These are phyloP conservation scores for Magallana ariakensis DNA, from an alignment of 1,140 invertebrate species.

Conservation along the genomic window DNA sequence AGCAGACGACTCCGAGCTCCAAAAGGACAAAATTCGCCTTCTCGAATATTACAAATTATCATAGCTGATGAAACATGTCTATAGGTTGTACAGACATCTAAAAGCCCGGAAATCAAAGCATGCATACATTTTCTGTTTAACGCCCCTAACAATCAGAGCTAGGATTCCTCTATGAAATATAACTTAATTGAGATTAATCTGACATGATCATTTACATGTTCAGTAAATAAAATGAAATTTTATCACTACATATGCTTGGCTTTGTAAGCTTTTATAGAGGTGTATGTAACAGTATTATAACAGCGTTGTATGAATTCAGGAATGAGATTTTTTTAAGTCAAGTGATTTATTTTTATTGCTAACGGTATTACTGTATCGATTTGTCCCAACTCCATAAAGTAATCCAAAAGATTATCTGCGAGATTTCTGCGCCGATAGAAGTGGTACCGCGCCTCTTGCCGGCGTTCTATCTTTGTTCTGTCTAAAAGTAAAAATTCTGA, in stretches of 20 bases:
- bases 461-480: neutral
- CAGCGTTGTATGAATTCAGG: neutral
- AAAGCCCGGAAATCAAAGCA: too few relatives aligned
- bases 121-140: too few relatives aligned
- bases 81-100: neutral
- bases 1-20: constrained; percentile 31
- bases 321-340: constrained; percentile 15
- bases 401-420: constrained; percentile 30
- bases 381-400: constrained; percentile 22
- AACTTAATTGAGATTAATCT: too few relatives aligned
- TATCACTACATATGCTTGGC: too few relatives aligned
- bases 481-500: constrained; percentile 13
- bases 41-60: constrained; percentile 23
- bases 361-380: constrained; percentile 20
- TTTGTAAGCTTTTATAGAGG: too few relatives aligned
- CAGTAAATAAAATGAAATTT: too few relatives aligned
- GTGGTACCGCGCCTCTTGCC: neutral
- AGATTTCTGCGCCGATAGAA: constrained; percentile 13
- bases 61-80: neutral
- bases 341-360: constrained; percentile 17
- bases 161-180: too few relatives aligned
- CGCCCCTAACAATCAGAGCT: too few relatives aligned
- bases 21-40: constrained; percentile 10
- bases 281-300: too few relatives aligned
- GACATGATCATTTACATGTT: too few relatives aligned